phyloP scores from a whole-genome alignment of 2,797 vertebrate genomes.

The Gadopsis bispinosus region DNA sequence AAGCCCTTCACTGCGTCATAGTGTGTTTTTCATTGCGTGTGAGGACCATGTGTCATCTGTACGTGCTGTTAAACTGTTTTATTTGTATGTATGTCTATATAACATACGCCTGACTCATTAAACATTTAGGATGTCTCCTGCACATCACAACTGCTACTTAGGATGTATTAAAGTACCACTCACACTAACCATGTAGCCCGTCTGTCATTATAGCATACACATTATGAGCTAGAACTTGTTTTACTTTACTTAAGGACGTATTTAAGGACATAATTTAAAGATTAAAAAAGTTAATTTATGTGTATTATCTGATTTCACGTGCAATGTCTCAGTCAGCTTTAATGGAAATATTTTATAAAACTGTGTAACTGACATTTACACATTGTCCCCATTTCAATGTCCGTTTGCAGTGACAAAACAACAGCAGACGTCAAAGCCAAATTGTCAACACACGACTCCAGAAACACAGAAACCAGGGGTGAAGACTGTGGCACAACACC shows the following conservation, averaged over 20 bases:
- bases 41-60: neutral
- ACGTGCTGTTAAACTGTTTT: neutral
- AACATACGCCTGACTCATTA: neutral
- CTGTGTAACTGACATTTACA: neutral
- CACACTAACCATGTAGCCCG: neutral
- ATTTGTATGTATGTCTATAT: neutral
- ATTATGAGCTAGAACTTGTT: neutral
- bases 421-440: conserved; percentile 1
- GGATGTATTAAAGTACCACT: neutral
- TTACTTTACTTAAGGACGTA: too few relatives aligned
- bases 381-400: neutral
- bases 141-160: neutral
- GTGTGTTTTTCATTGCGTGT: neutral
- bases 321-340: neutral
- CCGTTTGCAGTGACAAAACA: neutral
- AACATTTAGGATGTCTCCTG: neutral
- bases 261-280: neutral
- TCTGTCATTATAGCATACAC: neutral
- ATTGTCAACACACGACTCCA: neutral
- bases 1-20: neutral
- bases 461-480: neutral
- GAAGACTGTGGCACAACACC: neutral
- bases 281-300: neutral
- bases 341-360: neutral
- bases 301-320: neutral